These are phyloP conservation scores for Cebuella pygmaea DNA, from an alignment of 2,797 vertebrate species.

Conservation along the genomic window DNA sequence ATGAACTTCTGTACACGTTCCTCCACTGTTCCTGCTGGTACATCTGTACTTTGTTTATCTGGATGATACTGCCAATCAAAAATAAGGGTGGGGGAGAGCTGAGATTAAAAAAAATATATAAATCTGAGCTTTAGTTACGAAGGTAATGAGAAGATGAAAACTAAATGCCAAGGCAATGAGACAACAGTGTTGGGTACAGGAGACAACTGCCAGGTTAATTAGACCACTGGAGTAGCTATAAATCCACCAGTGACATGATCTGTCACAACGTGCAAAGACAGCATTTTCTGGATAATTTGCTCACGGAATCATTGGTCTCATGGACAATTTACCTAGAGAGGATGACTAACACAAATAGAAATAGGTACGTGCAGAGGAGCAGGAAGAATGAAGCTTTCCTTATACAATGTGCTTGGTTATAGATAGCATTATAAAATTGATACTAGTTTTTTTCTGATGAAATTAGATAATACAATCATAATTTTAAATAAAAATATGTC, in stretches of 20 bases:
- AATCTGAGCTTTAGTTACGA: slow-evolving; percentile 72
- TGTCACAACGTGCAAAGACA: slow-evolving; percentile 86
- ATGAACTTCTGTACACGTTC: slow-evolving; percentile 89
- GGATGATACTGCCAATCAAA: slow-evolving; percentile 91
- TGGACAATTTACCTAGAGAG: slow-evolving; percentile 92
- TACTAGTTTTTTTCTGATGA: background rate
- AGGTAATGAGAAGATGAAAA: slow-evolving; percentile 75
- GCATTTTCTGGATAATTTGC: slow-evolving; percentile 94
- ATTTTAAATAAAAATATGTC: slow-evolving; percentile 46
- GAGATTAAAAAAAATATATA: slow-evolving; percentile 66
- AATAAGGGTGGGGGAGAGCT: slow-evolving; percentile 60
- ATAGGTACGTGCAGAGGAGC: slow-evolving; percentile 83
- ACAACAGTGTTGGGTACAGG: slow-evolving; percentile 70
- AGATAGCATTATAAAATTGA: background rate
- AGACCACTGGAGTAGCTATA: slow-evolving; percentile 82
- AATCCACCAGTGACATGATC: slow-evolving; percentile 82
- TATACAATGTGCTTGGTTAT: background rate
- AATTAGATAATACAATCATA: slow-evolving; percentile 52
- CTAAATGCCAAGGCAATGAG: slow-evolving; percentile 76
- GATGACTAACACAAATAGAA: slow-evolving; percentile 88
- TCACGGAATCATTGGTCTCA: slow-evolving; percentile 90
- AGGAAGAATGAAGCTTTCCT: slow-evolving; percentile 8
- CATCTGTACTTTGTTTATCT: slow-evolving; percentile 89
- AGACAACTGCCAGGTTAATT: slow-evolving; percentile 86
- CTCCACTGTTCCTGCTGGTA: slow-evolving; percentile 84